phyloP scores from a whole-genome alignment of 1,140 invertebrate genomes.

The Myzus persicae region DNA sequence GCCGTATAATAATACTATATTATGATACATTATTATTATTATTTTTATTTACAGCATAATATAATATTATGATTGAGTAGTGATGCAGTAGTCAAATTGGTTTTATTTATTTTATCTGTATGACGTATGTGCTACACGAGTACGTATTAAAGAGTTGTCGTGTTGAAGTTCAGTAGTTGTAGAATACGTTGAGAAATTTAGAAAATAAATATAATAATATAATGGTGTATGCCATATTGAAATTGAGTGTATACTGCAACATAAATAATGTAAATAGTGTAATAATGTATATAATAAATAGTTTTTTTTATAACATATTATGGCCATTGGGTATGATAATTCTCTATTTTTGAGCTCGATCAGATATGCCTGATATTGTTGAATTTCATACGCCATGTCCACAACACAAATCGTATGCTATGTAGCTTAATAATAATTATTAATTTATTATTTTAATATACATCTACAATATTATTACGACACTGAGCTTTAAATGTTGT shows the following conservation, averaged over 20 bases:
- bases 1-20: neutral
- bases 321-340: neutral
- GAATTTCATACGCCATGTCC: neutral
- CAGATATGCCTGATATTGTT: neutral
- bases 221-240: neutral
- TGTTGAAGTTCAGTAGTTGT: neutral
- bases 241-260: neutral
- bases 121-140: neutral
- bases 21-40: neutral
- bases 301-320: no score
- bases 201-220: no score
- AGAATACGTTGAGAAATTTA: neutral
- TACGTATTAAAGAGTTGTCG: neutral
- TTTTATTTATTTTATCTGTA: constrained; percentile 11
- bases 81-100: neutral
- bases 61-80: neutral
- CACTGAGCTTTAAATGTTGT: neutral
- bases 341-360: neutral
- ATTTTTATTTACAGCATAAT: neutral
- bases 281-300: neutral
- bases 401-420: neutral
- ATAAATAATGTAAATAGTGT: no score
- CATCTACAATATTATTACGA: neutral
- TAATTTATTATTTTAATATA: neutral
- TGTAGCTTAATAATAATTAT: neutral